Evolutionary conservation across 2,888 invertebrate genomes (phyloP), one percentile per base, ranked within the genome.

Genomic region (Drosophila limbata): DNA sequence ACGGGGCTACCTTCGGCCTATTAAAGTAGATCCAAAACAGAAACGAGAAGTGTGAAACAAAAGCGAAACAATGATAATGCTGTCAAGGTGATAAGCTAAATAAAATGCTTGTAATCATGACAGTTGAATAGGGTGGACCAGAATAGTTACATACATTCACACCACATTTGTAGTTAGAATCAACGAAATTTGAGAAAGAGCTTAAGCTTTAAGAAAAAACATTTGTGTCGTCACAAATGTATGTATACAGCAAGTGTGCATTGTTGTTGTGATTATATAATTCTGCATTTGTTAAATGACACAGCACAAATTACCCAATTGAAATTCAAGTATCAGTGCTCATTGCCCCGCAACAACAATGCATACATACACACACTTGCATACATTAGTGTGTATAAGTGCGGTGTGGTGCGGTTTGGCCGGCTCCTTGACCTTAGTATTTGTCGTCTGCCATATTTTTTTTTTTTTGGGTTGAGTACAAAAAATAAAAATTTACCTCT

Each of bases 1-100:
- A 97, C 96, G 1, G 95, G 94, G n/a, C 94, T 92, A n/a, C 94
- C 93, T 0, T 93, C 94, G 84, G 93, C 93, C 96, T 92, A 50
- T 47, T 33, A 17, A 48, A 39, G n/a, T 40, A 9, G 15, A 48
- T 45, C 13, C 25, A 25, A 47, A 15, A 28, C 9, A 44, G n/a
- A 69, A 19, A 62, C 21, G 19, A 48, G 15, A 53, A 47, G 8
- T 17, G 44, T n/a, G 17, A 19, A 39, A 45, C 33, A 55, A 60
- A 53, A 37, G 44, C 15, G n/a, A 13, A 42, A 35, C 19, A 47
- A 37, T 33, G 48, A 75, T 63, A 70, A 21, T 19, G 47, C 19
- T 21, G 6, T 1, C 19, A 28, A 25, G 45, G 19, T 62, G 77
- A 73, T 81, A 77, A 73, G 69, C 47, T 1, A 10, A 52, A 53